A percentile compares a stretch with the other conserved stretches of the same genome.
Evolutionary conservation across 2,888 invertebrate genomes (phyloP).

Genomic region (Brachypalpus laphriformis): DNA sequence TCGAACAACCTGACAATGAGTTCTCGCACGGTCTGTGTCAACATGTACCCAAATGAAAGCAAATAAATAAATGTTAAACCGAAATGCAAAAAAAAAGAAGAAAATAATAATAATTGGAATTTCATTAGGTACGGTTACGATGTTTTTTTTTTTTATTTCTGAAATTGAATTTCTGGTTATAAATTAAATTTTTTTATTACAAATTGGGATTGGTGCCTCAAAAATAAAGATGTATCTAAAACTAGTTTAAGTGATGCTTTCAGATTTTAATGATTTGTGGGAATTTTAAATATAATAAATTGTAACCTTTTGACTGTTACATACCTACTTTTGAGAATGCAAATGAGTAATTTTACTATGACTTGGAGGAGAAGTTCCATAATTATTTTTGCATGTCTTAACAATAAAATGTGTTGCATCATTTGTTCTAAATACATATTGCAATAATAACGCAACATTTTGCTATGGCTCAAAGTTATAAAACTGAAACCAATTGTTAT

Average conservation of each 20-base stretch:
- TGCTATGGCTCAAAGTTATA: no score
- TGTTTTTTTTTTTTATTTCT: not conserved
- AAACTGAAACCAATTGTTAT: no score
- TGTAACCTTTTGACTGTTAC: no score
- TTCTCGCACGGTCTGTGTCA: constrained; percentile 7
- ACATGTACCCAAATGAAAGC: not conserved
- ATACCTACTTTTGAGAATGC: no score
- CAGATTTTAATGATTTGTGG: not conserved
- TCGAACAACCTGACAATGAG: constrained; percentile 13
- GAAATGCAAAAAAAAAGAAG: not conserved
- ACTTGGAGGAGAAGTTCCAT: no score
- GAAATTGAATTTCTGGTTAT: not conserved
- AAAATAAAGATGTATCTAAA: not conserved
- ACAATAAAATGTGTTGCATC: no score
- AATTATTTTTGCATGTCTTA: no score
- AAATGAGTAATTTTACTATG: no score
- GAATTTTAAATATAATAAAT: no score
- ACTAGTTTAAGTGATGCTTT: not conserved
- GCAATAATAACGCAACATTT: no score
- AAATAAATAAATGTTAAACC: not conserved
- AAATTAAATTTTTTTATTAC: not conserved
- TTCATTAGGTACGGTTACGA: not conserved
- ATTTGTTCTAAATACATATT: no score
- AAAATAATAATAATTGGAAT: not conserved
- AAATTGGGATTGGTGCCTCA: not conserved